These are phyloP conservation scores for Trisateles emortualis DNA, from an alignment of 2,888 invertebrate genomes.

Conservation along the genomic window DNA sequence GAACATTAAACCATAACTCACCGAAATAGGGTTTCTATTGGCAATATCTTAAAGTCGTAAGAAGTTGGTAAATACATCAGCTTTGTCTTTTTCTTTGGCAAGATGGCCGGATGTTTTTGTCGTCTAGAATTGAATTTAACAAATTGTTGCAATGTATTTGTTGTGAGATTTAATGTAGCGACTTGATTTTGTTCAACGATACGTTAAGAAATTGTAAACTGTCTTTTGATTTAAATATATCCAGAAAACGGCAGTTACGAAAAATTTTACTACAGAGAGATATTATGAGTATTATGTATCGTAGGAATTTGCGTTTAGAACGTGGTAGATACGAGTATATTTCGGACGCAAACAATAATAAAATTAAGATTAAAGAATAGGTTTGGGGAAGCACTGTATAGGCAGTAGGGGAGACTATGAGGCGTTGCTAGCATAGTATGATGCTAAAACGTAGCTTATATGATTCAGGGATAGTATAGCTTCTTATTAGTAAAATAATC, in stretches of 20 bases:
- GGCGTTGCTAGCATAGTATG: no score
- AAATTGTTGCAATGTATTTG: constrained; percentile 27
- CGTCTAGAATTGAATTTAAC: constrained; percentile 30
- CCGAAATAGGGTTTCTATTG: constrained; percentile 23
- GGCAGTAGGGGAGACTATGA: no score
- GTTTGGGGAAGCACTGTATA: no score
- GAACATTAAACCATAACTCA: constrained; percentile 24
- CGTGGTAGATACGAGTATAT: no score
- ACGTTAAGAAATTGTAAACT: background rate
- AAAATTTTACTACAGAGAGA: background rate
- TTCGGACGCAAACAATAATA: no score
- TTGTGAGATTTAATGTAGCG: constrained; percentile 7
- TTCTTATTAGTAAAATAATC: no score
- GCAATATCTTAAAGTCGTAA: constrained; percentile 19
- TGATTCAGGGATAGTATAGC: no score
- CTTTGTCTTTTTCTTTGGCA: constrained; percentile 29
- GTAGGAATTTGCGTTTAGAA: no score
- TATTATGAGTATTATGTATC: no score
- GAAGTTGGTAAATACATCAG: constrained; percentile 19
- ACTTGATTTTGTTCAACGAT: constrained; percentile 11
- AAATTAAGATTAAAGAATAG: no score
- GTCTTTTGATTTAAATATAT: background rate
- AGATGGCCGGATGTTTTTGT: constrained; percentile 43
- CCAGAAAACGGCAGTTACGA: background rate
- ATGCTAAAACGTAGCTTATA: no score